phyloP scores from a whole-genome alignment of 2,113 vertebrate genomes.

The Burhinus oedicnemus region DNA sequence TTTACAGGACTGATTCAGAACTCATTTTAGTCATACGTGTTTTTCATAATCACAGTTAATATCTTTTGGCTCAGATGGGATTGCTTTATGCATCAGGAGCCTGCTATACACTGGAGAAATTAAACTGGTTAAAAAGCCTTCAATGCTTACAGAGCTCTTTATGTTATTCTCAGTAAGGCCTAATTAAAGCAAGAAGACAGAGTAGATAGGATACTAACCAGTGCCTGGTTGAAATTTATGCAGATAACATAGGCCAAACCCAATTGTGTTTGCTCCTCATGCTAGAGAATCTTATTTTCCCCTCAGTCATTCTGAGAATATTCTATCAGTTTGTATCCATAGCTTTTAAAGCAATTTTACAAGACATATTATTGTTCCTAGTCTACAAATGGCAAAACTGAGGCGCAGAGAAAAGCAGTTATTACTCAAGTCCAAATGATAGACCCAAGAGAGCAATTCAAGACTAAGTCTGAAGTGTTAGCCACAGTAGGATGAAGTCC shows the following conservation, averaged over 20 bases:
- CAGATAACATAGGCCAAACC: neutral
- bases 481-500: neutral
- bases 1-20: slow-evolving; percentile 24
- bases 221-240: neutral
- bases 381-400: neutral
- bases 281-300: neutral
- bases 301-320: neutral
- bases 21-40: neutral
- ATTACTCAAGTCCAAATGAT: neutral
- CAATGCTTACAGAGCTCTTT: neutral
- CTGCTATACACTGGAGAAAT: neutral
- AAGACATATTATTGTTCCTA: neutral
- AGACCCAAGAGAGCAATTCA: neutral
- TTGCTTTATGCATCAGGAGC: neutral
- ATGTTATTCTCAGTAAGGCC: neutral
- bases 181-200: neutral
- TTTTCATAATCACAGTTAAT: slow-evolving; percentile 1
- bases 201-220: neutral
- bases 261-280: neutral
- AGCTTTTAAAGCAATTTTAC: neutral
- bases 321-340: neutral
- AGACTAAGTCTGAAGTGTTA: neutral
- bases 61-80: neutral
- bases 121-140: neutral
- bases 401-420: neutral